Evolutionary conservation across 1,140 invertebrate species (phyloP).

Genomic region (Bombyx mori): ASM3026992v2 NC_085131.1:13199501-13200000

Average conservation of each 20-base stretch:
- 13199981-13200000: too few species aligned
- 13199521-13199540: constrained; percentile 53
- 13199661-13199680: constrained; percentile 50
- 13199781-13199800: constrained; percentile 64
- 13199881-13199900: constrained; percentile 64
- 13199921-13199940: constrained; percentile 32
- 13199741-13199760: constrained; percentile 60
- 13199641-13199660: constrained; percentile 56
- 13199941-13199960: constrained; percentile 39
- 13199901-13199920: constrained; percentile 56
- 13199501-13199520: constrained; percentile 63
- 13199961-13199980: constrained; percentile 10
- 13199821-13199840: constrained; percentile 48
- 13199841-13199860: constrained; percentile 31
- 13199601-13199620: constrained; percentile 57
- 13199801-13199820: constrained; percentile 67
- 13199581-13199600: constrained; percentile 46
- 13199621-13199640: constrained; percentile 58
- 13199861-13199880: constrained; percentile 50
- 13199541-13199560: constrained; percentile 66
- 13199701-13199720: constrained; percentile 65
- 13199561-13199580: constrained; percentile 50
- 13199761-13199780: constrained; percentile 62
- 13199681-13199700: constrained; percentile 59
- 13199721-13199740: constrained; percentile 54